Evolutionary conservation across 1,140 invertebrate genomes (phyloP).

Genomic region (Diprion similis): DNA sequence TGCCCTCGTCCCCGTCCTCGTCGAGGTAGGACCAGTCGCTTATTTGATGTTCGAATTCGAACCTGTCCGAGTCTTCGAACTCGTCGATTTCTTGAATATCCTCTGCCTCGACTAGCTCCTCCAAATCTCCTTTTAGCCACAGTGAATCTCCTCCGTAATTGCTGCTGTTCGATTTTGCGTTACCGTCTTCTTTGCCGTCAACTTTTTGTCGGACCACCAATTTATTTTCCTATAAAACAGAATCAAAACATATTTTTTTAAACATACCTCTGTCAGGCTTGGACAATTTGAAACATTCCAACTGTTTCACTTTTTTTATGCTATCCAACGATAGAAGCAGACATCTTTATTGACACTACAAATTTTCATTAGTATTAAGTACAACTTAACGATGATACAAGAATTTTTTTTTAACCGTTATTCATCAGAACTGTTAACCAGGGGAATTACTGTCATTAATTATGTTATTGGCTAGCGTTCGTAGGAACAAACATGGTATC

Average conservation of each 20-base stretch:
- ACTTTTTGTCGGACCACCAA: slow-evolving; percentile 22
- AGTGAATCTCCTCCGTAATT: slow-evolving; percentile 36
- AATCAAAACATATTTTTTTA: background rate
- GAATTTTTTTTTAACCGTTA: too few species aligned
- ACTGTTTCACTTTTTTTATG: too few species aligned
- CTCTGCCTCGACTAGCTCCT: slow-evolving; percentile 38
- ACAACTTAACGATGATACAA: too few species aligned
- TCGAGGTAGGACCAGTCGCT: slow-evolving; percentile 24
- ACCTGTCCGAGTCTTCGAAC: slow-evolving; percentile 34
- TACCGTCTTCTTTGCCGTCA: slow-evolving; percentile 5
- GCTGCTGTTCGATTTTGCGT: slow-evolving; percentile 28
- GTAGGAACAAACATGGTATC: too few species aligned
- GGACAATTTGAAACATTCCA: too few species aligned
- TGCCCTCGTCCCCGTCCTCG: slow-evolving; percentile 39
- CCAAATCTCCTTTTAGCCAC: slow-evolving; percentile 39
- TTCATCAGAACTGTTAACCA: too few species aligned
- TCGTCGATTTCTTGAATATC: slow-evolving; percentile 37
- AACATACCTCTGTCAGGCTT: too few species aligned
- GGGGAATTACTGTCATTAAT: too few species aligned
- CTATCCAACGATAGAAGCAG: too few species aligned
- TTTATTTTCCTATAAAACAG: slow-evolving; percentile 34
- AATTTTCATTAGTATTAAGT: too few species aligned
- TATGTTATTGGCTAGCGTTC: too few species aligned
- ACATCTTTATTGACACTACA: too few species aligned
- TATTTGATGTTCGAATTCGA: slow-evolving; percentile 18